Percentiles rank a stretch among this genome's conserved stretches.
phyloP scores from a whole-genome alignment of 2,113 vertebrate species.

The Paedocypris sp. region DNA sequence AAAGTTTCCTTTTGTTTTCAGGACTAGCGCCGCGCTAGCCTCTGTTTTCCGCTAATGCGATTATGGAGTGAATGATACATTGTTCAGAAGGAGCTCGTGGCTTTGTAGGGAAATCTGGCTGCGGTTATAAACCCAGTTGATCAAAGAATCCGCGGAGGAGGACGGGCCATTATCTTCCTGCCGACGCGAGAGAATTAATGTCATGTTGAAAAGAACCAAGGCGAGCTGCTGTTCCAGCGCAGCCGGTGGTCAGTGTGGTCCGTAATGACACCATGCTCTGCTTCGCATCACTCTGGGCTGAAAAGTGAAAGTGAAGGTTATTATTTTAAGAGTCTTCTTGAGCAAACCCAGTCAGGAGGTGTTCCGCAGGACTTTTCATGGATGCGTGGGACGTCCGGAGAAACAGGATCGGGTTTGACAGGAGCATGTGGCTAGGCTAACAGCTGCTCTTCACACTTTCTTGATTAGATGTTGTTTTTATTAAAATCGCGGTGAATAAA shows the following conservation, averaged over 20 bases:
- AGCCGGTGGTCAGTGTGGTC: neutral
- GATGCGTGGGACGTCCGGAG: too few species aligned
- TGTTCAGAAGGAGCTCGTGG: slow-evolving; percentile 19
- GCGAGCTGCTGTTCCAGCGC: neutral
- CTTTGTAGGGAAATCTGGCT: slow-evolving; percentile 42
- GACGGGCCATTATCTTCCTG: slow-evolving; percentile 28
- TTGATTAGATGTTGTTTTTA: too few species aligned
- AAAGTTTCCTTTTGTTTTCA: slow-evolving; percentile 1
- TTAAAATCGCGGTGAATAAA: too few species aligned
- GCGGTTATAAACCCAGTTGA: slow-evolving; percentile 38
- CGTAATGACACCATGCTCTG: slow-evolving; percentile 2
- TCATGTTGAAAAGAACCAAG: slow-evolving; percentile 16
- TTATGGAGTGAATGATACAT: slow-evolving; percentile 41
- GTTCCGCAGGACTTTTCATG: too few species aligned
- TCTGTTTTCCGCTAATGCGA: slow-evolving; percentile 44
- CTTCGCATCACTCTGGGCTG: neutral
- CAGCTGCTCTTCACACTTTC: too few species aligned
- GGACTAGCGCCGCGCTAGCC: slow-evolving; percentile 32
- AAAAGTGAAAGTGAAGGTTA: neutral
- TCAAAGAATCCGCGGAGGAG: slow-evolving; percentile 42
- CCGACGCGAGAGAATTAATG: neutral
- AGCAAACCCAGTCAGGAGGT: neutral
- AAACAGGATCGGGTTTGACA: too few species aligned
- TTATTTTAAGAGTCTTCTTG: neutral
- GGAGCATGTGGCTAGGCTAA: too few species aligned